phyloP scores from a whole-genome alignment of 2,888 invertebrate species.

The Erebia ligea region DNA sequence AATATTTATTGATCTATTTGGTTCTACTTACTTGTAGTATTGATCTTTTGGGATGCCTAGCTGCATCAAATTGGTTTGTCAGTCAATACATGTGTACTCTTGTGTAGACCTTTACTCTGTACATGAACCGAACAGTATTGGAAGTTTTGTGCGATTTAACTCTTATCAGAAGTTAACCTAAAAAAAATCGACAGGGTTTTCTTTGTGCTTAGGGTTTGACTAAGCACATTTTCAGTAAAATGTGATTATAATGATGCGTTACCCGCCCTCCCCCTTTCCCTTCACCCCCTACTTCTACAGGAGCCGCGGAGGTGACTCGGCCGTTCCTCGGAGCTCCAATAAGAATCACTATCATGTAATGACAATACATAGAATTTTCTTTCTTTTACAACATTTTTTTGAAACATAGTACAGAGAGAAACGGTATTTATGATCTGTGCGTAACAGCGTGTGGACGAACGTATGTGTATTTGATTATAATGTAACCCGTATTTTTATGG shows the following conservation, averaged over 20 bases:
- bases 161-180: no score
- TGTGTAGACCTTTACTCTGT: no score
- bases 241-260: slow-evolving; percentile 49
- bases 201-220: slow-evolving; percentile 31
- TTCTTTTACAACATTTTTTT: slow-evolving; percentile 71
- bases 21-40: neutral
- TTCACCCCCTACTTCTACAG: slow-evolving; percentile 63
- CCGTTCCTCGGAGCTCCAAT: slow-evolving; percentile 64
- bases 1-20: no score
- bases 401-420: slow-evolving; percentile 73
- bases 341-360: slow-evolving; percentile 71
- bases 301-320: slow-evolving; percentile 58
- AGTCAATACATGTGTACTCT: no score
- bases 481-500: slow-evolving; percentile 58
- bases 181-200: slow-evolving; percentile 18
- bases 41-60: neutral
- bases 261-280: slow-evolving; percentile 58
- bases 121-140: no score
- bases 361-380: slow-evolving; percentile 74
- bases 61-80: no score
- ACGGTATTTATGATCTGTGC: slow-evolving; percentile 75
- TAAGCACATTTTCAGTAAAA: slow-evolving; percentile 39
- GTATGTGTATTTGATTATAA: slow-evolving; percentile 72
- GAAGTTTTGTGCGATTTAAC: no score
- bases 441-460: slow-evolving; percentile 79